phyloP scores from a whole-genome alignment of 2,113 vertebrate genomes.

The Parus major region DNA sequence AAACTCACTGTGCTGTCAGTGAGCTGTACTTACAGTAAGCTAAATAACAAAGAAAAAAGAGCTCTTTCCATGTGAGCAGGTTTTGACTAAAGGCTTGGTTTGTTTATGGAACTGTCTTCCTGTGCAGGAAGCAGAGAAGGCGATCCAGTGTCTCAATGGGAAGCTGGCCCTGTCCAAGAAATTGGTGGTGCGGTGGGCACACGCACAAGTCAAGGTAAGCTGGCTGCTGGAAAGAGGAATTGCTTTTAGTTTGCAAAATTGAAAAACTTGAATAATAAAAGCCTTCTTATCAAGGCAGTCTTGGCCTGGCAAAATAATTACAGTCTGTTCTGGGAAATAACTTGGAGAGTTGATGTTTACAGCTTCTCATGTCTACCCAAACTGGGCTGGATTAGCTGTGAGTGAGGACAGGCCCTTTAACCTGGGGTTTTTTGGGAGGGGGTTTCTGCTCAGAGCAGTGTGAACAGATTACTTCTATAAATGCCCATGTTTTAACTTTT shows the following conservation, averaged over 20 bases:
- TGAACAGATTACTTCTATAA: not conserved
- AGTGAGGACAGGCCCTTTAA: not conserved
- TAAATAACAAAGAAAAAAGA: not conserved
- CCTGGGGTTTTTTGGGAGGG: not conserved
- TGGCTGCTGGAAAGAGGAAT: fast-evolving
- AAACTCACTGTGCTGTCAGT: not conserved
- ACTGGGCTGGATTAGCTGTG: not conserved
- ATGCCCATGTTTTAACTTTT: not conserved
- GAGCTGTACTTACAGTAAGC: not conserved
- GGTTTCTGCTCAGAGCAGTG: not conserved
- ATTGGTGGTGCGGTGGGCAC: slow-evolving; percentile 95
- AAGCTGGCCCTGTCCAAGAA: slow-evolving; percentile 98
- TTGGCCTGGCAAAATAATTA: not conserved
- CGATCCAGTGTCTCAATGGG: slow-evolving; percentile 95
- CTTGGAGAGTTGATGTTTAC: not conserved
- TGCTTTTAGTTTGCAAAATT: not conserved
- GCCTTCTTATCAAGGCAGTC: not conserved
- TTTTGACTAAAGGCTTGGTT: slow-evolving; percentile 28
- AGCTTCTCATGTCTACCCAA: fast-evolving
- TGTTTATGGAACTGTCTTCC: slow-evolving; percentile 56
- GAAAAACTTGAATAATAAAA: not conserved
- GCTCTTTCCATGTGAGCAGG: not conserved
- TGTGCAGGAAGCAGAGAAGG: slow-evolving; percentile 92
- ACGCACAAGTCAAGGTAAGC: slow-evolving; percentile 95
- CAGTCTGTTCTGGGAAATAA: not conserved